Evolutionary conservation across 2,888 invertebrate species (phyloP).

Genomic region (Scotopteryx bipunctaria): DNA sequence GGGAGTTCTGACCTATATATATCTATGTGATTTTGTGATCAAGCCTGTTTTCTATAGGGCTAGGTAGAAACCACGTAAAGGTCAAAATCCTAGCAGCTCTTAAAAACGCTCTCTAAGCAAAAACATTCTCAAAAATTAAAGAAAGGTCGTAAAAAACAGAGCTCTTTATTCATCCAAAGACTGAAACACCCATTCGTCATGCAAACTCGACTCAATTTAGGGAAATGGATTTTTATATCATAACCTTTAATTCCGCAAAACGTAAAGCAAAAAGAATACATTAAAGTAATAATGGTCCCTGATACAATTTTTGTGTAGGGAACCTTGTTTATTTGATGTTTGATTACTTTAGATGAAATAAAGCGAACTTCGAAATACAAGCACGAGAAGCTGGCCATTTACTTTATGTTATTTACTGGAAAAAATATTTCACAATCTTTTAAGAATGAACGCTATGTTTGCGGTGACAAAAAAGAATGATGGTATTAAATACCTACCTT

Average conservation of each 20-base stretch:
- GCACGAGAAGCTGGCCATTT: no score
- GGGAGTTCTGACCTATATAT: no score
- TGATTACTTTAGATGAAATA: background rate
- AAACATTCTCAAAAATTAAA: background rate
- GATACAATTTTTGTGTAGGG: constrained; percentile 28
- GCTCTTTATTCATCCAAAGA: constrained; percentile 5
- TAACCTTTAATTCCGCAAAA: constrained; percentile 24
- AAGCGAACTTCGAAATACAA: no score
- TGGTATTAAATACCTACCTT: no score
- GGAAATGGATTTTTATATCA: constrained; percentile 24
- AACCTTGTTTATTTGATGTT: constrained; percentile 4
- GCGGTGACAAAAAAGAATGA: no score
- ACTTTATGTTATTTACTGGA: no score
- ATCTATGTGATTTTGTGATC: no score
- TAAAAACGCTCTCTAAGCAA: background rate
- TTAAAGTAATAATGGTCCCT: constrained; percentile 32
- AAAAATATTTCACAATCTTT: no score
- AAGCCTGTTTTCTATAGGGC: no score
- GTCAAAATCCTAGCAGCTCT: background rate
- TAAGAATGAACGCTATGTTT: no score
- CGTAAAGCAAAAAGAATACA: constrained; percentile 30
- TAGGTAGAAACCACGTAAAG: no score
- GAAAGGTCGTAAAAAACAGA: background rate
- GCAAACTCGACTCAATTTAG: constrained; percentile 20
- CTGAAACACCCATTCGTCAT: constrained; percentile 9